Percentiles rank a stretch among this genome's conserved stretches.
phyloP scores from a whole-genome alignment of 2,797 vertebrate genomes.

The Pogonophryne albipinna region DNA sequence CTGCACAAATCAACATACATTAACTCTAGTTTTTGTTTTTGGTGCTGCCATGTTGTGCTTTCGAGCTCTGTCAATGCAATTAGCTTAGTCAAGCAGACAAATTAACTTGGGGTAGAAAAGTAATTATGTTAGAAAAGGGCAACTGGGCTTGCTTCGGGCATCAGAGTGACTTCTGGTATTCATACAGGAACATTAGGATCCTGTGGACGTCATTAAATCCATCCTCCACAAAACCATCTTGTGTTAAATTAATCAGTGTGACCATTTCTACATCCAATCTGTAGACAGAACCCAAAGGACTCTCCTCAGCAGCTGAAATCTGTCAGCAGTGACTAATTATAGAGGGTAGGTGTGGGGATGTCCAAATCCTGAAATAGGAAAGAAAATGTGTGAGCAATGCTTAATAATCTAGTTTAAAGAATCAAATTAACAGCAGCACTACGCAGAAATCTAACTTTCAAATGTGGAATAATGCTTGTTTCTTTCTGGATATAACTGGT shows the following conservation, averaged over 20 bases:
- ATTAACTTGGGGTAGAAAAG: not conserved
- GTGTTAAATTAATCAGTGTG: not conserved
- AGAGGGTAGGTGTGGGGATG: too few relatives aligned
- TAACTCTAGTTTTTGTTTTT: not conserved
- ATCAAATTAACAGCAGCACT: not conserved
- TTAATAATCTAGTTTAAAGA: not conserved
- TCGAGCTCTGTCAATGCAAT: constrained; percentile 13
- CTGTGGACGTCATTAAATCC: not conserved
- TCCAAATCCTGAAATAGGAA: not conserved
- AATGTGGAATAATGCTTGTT: too few relatives aligned
- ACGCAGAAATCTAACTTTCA: too few relatives aligned
- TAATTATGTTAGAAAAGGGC: constrained; percentile 8
- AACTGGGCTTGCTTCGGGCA: not conserved
- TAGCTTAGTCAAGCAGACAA: constrained; percentile 14
- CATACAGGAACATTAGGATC: not conserved
- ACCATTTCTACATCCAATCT: not conserved
- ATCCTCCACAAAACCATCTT: not conserved
- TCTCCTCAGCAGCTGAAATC: not conserved
- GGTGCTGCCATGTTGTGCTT: constrained; percentile 16
- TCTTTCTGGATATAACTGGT: not conserved
- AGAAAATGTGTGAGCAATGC: not conserved
- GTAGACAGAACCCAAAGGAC: not conserved
- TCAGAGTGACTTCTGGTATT: not conserved
- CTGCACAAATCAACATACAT: constrained; percentile 4
- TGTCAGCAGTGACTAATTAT: not conserved